Evolutionary conservation across 2,888 invertebrate genomes (phyloP), one percentile per base, ranked within the genome.

Genomic region (Hermaeophaga mercurialis): DNA sequence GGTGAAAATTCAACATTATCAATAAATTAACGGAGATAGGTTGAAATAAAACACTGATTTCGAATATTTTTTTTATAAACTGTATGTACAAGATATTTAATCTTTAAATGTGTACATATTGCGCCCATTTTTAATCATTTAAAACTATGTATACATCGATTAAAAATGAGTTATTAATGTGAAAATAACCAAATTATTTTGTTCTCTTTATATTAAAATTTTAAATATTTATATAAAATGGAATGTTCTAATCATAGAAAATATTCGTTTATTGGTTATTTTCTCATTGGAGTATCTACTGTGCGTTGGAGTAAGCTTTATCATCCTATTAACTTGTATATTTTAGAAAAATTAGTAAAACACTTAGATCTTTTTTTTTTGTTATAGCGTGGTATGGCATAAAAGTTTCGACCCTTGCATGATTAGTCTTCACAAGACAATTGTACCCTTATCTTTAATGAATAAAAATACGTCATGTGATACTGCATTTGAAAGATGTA

Each of bases 121-220:
- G 67, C 70, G 66, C 69, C 66, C 72, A 71, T 71, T 70, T 69
- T 70, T 60, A 66, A 67, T 54, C 26, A 38, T 61, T 67, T 65
- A 68, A 58, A 66, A 58, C 61, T 64, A 68, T 64, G 66, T 70
- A 65, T 70, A 69, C 67, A 71, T 63, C 58, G 58, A 61, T 59
- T 63, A 66, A 66, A 68, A 70, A 71, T 70, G 71, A 67, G 69
- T 61, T 19, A 43, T 58, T 52, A 44, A 63, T 69, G 70, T 62
- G 75, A 75, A 75, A 75, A 76, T 74, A 75, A 75, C 74, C 75
- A 74, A 74, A 69, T 19, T 53, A 48, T 61, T 62, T 49, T 48
- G 58, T 62, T 63, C 56, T n/a, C n/a, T 63, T 60, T 34, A 24
- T 46, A 18, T 52, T 53, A 59, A 39, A 48, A 15, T 54, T 33